Conservation (phyloP, 2,797 vertebrate species). For the Macropodus opercularis region DNA sequence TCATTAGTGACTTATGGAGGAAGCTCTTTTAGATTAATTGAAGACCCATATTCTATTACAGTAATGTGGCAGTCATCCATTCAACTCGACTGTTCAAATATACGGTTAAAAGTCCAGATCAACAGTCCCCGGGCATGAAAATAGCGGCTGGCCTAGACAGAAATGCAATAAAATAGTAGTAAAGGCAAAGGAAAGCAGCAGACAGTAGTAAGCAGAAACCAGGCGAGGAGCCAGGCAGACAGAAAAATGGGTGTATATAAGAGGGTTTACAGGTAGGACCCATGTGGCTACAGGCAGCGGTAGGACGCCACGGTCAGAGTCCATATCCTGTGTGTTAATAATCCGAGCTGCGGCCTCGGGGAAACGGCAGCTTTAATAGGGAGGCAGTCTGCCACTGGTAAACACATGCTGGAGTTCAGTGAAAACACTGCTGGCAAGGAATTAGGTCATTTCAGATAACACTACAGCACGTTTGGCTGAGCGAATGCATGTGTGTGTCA, state of each 20-base stretch:
- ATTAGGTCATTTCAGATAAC: constrained; percentile 77
- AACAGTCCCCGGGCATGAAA: constrained; percentile 13
- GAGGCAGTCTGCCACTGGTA: constrained; percentile 76
- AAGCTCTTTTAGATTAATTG: constrained; percentile 18
- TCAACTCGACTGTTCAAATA: constrained; percentile 43
- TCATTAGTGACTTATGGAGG: constrained; percentile 46
- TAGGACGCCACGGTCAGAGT: constrained; percentile 72
- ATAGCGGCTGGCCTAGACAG: constrained; percentile 10
- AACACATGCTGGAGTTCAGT: constrained; percentile 76
- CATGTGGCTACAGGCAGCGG: constrained; percentile 74
- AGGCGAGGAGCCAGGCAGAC: constrained; percentile 59
- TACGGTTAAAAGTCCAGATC: constrained; percentile 44
- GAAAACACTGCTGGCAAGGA: constrained; percentile 69
- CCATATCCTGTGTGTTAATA: constrained; percentile 81
- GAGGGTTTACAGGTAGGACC: constrained; percentile 77
- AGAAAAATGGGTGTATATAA: constrained; percentile 49
- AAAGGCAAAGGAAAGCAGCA: constrained; percentile 22
- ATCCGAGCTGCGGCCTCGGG: constrained; percentile 67
- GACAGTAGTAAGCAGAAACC: constrained; percentile 28
- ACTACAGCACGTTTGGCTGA: constrained; percentile 64
- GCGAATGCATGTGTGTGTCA: constrained; percentile 20
- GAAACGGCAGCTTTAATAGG: constrained; percentile 76
- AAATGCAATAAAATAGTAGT: constrained; percentile 10
- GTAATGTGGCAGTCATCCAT: constrained; percentile 60
- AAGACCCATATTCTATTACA: constrained; percentile 37